A percentile compares a stretch with the other conserved stretches of the same genome.
These are phyloP conservation scores for Xiphorhynchus elegans DNA, from an alignment of 2,113 vertebrate species.

Conservation along the genomic window DNA sequence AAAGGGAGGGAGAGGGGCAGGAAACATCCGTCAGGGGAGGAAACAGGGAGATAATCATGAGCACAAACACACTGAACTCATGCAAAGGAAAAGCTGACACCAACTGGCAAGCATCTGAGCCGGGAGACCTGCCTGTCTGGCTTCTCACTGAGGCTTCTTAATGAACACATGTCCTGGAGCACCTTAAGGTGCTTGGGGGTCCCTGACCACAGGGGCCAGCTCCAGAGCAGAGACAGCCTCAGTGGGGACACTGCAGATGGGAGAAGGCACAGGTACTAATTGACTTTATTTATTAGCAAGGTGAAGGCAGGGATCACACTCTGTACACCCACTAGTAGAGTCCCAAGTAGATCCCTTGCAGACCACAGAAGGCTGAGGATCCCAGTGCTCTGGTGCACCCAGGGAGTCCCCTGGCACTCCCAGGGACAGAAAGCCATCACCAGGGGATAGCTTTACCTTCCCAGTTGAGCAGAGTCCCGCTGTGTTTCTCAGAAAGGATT, in stretches of 20 bases:
- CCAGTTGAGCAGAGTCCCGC: slow-evolving; percentile 63
- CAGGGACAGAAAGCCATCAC: slow-evolving; percentile 12
- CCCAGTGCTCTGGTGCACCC: not conserved
- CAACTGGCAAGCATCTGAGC: not conserved
- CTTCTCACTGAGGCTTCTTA: not conserved
- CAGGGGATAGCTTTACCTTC: slow-evolving; percentile 70
- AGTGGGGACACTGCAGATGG: not conserved
- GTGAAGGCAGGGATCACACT: not conserved
- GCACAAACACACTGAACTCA: not conserved
- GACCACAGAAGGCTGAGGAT: not conserved
- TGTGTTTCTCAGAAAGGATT: slow-evolving; percentile 55
- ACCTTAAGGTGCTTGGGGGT: not conserved
- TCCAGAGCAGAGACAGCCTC: not conserved
- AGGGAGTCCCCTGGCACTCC: rapidly evolving
- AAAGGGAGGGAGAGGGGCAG: not conserved
- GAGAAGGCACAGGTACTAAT: not conserved
- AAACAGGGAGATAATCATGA: not conserved
- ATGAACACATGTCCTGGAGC: not conserved
- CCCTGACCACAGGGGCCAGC: not conserved
- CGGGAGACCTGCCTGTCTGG: not conserved
- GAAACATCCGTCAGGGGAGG: slow-evolving; percentile 54
- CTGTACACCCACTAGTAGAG: not conserved
- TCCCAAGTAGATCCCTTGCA: not conserved
- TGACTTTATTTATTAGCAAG: not conserved
- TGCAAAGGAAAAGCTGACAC: not conserved